Evolutionary conservation across 2,888 invertebrate genomes (phyloP).

Genomic region (Drosophila meridionalis): DNA sequence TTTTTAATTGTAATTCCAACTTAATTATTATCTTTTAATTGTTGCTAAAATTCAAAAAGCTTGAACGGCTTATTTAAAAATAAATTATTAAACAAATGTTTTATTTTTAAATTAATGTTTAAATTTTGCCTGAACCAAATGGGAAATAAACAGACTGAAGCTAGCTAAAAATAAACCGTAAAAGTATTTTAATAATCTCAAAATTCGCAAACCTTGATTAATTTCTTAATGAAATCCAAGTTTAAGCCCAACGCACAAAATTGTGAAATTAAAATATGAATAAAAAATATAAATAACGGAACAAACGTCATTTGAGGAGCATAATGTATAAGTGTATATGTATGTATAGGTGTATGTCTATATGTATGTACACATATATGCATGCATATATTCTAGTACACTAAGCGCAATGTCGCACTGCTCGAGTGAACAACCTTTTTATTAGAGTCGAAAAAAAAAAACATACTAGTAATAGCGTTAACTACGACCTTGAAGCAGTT

Average conservation of each 20-base stretch:
- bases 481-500: conserved; percentile 77
- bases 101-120: too few species aligned
- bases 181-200: background rate
- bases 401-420: conserved; percentile 29
- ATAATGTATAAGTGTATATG: background rate
- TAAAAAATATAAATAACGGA: background rate
- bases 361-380: background rate
- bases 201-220: background rate
- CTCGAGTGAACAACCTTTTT: conserved; percentile 77
- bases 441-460: conserved; percentile 72
- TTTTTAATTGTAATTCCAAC: too few species aligned
- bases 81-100: too few species aligned
- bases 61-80: too few species aligned
- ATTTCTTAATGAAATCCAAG: background rate
- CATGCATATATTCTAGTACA: conserved; percentile 5
- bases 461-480: conserved; percentile 79
- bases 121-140: background rate
- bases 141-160: background rate
- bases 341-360: background rate
- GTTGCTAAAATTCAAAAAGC: too few species aligned
- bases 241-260: background rate
- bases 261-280: background rate
- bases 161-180: background rate
- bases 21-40: too few species aligned
- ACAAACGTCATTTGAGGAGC: background rate